Percentiles rank a stretch among this genome's conserved stretches.
Conservation (phyloP, 2,888 invertebrate species). For the Cantharis lateralis region DNA sequence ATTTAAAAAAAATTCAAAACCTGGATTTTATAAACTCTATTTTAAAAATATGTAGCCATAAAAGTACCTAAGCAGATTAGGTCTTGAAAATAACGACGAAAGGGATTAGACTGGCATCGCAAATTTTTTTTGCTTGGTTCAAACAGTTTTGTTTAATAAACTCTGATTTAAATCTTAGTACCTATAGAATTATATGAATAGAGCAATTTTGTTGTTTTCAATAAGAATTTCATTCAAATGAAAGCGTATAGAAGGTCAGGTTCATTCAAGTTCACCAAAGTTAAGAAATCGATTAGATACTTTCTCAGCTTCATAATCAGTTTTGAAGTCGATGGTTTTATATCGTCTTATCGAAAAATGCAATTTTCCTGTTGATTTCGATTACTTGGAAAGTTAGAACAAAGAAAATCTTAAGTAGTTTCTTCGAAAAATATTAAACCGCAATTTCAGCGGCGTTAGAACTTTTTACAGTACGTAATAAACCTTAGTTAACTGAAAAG, state of each 20-base stretch:
- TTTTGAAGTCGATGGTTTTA: not conserved
- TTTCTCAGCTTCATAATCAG: not conserved
- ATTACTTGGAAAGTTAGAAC: not conserved
- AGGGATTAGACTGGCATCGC: not conserved
- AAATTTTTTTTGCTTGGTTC: not conserved
- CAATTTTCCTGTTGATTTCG: not conserved
- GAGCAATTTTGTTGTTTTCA: not conserved
- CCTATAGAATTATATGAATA: not conserved
- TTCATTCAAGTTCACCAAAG: not conserved
- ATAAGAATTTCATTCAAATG: not conserved
- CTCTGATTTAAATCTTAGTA: not conserved
- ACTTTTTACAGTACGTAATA: not conserved
- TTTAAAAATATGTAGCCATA: too few relatives aligned
- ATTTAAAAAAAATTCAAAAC: too few relatives aligned
- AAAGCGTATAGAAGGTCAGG: not conserved
- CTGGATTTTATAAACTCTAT: too few relatives aligned
- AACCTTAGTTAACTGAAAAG: not conserved
- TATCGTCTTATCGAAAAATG: not conserved
- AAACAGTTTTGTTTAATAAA: not conserved
- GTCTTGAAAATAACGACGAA: not conserved
- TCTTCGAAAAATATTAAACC: not conserved
- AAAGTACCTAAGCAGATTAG: too few relatives aligned
- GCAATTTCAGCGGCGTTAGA: not conserved
- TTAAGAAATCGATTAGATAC: not conserved
- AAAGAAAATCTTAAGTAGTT: not conserved